Evolutionary conservation across 2,797 vertebrate genomes (phyloP), one percentile per base, ranked within the genome.

Genomic region (Furcifer pardalis): DNA sequence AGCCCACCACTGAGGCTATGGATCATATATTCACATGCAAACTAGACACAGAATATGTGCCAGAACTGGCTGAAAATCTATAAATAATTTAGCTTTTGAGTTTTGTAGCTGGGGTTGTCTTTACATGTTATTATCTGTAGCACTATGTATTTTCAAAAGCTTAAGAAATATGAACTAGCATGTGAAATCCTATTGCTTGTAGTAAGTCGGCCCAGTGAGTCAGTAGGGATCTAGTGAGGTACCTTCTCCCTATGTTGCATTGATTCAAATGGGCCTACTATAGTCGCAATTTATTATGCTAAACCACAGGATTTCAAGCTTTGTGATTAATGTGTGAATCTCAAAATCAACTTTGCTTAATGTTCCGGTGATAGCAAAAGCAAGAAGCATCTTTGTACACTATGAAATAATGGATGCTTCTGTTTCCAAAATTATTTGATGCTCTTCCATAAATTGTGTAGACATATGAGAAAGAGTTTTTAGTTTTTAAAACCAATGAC

Each of bases 381-480:
- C 74, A 86, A 84, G 79, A 88, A 56, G 52, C 71, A 83, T 7
- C 77, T 3, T 79, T 79, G 79, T 68, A 83, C 15, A 56, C 19
- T 19, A 5, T 56, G 52, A 56, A 19, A 15, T 8, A 49, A 49
- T 49, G 46, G 46, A 8, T 49, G 46, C 13, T 56, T 56, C 52
- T 56, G 52, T 56, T 85, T 78, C 78, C 0, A 0, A 49, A n/a
- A 84, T 17, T 78, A 77, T 81, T 72, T 68, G 27, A 69, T 74
- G 63, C 40, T 88, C 87, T 66, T 80, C 79, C 77, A 73, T 82
- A 92, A n/a, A n/a, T n/a, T n/a, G n/a, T n/a, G n/a, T n/a, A n/a
- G n/a, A n/a, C n/a, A n/a, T n/a, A n/a, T n/a, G n/a, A n/a, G 52
- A 75, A 59, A 90, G 27, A 71, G 73, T 83, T 71, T 83, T 89